phyloP scores from a whole-genome alignment of 1,140 invertebrate genomes.

The Anastrepha ludens region DNA sequence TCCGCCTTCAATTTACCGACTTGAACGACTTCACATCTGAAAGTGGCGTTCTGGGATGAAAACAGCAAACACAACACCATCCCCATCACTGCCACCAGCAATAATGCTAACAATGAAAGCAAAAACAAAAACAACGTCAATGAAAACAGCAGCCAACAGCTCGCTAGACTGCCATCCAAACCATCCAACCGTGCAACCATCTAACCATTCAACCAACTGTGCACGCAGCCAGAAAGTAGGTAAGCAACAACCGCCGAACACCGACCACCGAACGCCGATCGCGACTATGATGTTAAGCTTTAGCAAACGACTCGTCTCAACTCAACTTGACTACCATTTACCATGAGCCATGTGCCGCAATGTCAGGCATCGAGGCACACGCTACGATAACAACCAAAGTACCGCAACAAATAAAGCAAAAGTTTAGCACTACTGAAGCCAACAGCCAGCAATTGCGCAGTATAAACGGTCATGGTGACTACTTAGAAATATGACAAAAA shows the following conservation, averaged over 20 bases:
- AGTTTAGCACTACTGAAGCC: constrained; percentile 5
- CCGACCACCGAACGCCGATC: constrained; percentile 22
- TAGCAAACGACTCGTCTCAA: constrained; percentile 53
- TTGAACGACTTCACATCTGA: constrained; percentile 55
- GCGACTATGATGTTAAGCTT: constrained; percentile 54
- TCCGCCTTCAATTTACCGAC: constrained; percentile 51
- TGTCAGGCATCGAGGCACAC: constrained; percentile 54
- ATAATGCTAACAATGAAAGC: constrained; percentile 48
- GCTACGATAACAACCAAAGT: constrained; percentile 53
- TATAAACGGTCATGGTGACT: background rate
- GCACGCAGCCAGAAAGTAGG: constrained; percentile 48
- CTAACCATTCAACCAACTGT: constrained; percentile 52
- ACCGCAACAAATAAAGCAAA: constrained; percentile 52
- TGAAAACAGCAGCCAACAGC: constrained; percentile 52
- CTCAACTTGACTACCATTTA: constrained; percentile 56
- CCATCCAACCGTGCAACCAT: constrained; percentile 44
- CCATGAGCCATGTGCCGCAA: constrained; percentile 51
- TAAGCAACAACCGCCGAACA: constrained; percentile 47
- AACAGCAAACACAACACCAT: constrained; percentile 53
- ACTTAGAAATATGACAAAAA: background rate
- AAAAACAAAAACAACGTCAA: constrained; percentile 16
- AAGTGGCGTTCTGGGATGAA: constrained; percentile 57
- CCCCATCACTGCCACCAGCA: constrained; percentile 3
- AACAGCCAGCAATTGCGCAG: background rate
- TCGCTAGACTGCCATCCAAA: constrained; percentile 42